Conservation (phyloP, 2,113 vertebrate genomes). For the Sapayoa aenigma region DNA sequence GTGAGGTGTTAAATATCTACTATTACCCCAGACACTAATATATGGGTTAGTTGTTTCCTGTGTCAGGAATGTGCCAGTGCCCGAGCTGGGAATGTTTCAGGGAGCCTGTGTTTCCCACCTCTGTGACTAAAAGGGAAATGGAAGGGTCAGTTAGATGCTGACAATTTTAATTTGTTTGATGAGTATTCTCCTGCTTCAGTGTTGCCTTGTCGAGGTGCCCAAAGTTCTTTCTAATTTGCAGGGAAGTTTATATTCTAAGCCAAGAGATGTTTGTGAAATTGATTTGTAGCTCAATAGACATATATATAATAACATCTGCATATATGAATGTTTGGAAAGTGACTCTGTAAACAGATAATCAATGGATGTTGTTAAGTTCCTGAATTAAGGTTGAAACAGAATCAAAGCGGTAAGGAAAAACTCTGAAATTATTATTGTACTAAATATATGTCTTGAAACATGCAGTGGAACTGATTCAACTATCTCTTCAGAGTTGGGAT, state of each 20-base stretch:
- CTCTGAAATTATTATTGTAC: not conserved
- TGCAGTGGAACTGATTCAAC: not conserved
- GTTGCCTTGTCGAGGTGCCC: not conserved
- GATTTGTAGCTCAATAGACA: not conserved
- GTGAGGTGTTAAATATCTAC: not conserved
- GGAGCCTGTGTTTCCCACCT: not conserved
- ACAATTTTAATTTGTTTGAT: not conserved
- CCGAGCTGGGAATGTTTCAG: not conserved
- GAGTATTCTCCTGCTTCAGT: not conserved
- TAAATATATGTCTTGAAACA: not conserved
- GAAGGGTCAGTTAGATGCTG: not conserved
- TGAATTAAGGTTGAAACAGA: not conserved
- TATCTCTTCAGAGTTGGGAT: not conserved
- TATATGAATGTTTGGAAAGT: not conserved
- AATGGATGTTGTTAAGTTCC: not conserved
- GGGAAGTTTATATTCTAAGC: not conserved
- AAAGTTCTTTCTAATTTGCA: not conserved
- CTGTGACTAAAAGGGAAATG: not conserved
- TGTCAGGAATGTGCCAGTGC: not conserved
- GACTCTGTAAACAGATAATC: not conserved
- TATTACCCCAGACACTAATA: not conserved
- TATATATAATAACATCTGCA: not conserved
- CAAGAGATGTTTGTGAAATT: not conserved
- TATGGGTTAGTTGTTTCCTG: not conserved
- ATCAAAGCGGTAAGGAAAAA: not conserved